Evolutionary conservation across 2,888 invertebrate species (phyloP).

Genomic region (Minunthozetes semirufus): DNA sequence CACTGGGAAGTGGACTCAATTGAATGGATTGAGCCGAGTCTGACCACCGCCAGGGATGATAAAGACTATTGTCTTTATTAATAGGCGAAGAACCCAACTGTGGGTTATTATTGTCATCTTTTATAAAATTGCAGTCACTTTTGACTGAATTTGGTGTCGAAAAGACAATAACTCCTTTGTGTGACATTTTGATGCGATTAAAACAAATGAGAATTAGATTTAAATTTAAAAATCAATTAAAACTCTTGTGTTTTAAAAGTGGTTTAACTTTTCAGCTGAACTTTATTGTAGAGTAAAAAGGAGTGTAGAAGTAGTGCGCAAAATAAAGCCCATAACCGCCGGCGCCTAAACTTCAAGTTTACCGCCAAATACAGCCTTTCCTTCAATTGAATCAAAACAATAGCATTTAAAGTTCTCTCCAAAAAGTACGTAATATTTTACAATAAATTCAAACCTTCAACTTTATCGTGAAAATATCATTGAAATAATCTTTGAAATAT

Average conservation of each 20-base stretch:
- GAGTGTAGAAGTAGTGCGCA: background rate
- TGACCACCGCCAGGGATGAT: slow-evolving; percentile 30
- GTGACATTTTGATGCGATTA: background rate
- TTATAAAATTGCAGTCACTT: background rate
- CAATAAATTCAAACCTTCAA: too few relatives aligned
- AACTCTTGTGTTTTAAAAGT: background rate
- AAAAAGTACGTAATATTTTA: too few relatives aligned
- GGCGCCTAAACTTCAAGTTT: background rate
- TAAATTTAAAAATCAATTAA: slow-evolving; percentile 15
- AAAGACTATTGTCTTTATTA: slow-evolving; percentile 6
- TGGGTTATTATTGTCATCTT: background rate
- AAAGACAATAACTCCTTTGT: slow-evolving; percentile 14
- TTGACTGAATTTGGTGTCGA: background rate
- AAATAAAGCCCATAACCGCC: slow-evolving; percentile 1
- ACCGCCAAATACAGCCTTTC: too few relatives aligned
- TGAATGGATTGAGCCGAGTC: slow-evolving; percentile 25
- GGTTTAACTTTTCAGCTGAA: background rate
- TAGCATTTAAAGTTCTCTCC: too few relatives aligned
- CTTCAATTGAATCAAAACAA: too few relatives aligned
- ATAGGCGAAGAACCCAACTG: slow-evolving; percentile 17
- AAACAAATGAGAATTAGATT: background rate
- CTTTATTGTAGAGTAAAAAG: background rate
- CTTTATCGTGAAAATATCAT: too few relatives aligned
- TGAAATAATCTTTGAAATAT: too few relatives aligned
- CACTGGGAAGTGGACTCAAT: slow-evolving; percentile 10